Evolutionary conservation across 2,888 invertebrate genomes (phyloP).

Genomic region (Gandaritis pyraliata): DNA sequence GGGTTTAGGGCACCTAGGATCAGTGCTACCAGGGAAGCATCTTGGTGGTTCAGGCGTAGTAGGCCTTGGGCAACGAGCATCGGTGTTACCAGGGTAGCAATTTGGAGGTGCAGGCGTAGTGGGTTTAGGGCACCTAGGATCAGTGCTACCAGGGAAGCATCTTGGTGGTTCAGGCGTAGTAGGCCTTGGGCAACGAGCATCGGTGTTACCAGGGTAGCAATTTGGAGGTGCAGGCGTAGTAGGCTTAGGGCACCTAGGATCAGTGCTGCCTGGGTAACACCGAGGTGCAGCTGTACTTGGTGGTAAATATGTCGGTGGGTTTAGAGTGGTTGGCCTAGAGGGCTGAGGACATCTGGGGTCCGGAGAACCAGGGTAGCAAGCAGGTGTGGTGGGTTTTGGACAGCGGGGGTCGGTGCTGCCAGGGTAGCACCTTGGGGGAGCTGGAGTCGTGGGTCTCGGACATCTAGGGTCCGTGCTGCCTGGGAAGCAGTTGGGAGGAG

Average conservation of each 20-base stretch:
- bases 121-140: slow-evolving; percentile 42
- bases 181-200: slow-evolving; percentile 53
- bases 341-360: slow-evolving; percentile 49
- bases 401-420: slow-evolving; percentile 45
- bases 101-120: slow-evolving; percentile 49
- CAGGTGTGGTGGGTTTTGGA: slow-evolving; percentile 49
- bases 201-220: slow-evolving; percentile 56
- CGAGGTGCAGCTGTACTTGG: slow-evolving; percentile 35
- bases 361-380: slow-evolving; percentile 45
- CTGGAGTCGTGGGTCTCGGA: slow-evolving; percentile 46
- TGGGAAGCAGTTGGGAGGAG: slow-evolving; percentile 16
- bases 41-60: slow-evolving; percentile 45
- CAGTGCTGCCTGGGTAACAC: slow-evolving; percentile 49
- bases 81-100: slow-evolving; percentile 56
- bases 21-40: slow-evolving; percentile 43
- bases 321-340: slow-evolving; percentile 11
- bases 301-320: slow-evolving; percentile 21
- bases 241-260: slow-evolving; percentile 51
- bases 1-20: slow-evolving; percentile 47
- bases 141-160: slow-evolving; percentile 55
- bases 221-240: slow-evolving; percentile 48
- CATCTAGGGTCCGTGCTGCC: slow-evolving; percentile 49
- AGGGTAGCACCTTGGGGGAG: slow-evolving; percentile 43
- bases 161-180: slow-evolving; percentile 46
- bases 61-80: slow-evolving; percentile 51